phyloP scores from a whole-genome alignment of 1,140 invertebrate genomes.

The Drosophila asahinai region DNA sequence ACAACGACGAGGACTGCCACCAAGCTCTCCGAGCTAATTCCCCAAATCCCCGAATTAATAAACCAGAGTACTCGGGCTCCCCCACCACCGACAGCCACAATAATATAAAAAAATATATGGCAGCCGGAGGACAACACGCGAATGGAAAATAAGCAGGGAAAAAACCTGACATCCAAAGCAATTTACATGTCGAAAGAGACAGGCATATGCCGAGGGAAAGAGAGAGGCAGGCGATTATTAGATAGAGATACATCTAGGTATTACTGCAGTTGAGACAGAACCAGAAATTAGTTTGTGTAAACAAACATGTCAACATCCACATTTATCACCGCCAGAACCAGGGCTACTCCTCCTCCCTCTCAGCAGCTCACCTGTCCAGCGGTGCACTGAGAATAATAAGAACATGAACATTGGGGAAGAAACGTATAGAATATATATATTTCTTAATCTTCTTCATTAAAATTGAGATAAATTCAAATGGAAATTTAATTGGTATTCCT shows the following conservation, averaged over 20 bases:
- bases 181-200: slow-evolving; percentile 58
- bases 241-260: slow-evolving; percentile 45
- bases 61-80: slow-evolving; percentile 66
- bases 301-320: slow-evolving; percentile 76
- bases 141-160: slow-evolving; percentile 60
- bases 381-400: slow-evolving; percentile 5
- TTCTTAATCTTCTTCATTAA: neutral
- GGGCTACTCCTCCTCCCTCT: slow-evolving; percentile 31
- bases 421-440: too few relatives aligned
- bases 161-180: slow-evolving; percentile 44
- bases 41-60: slow-evolving; percentile 83
- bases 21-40: slow-evolving; percentile 72
- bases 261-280: slow-evolving; percentile 24
- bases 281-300: slow-evolving; percentile 75
- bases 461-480: too few relatives aligned
- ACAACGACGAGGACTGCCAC: slow-evolving; percentile 31
- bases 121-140: slow-evolving; percentile 40
- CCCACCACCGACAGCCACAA: slow-evolving; percentile 24
- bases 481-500: too few relatives aligned
- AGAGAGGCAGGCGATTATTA: slow-evolving; percentile 35
- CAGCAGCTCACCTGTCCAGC: slow-evolving; percentile 40
- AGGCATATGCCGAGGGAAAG: slow-evolving; percentile 11
- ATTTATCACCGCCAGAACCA: slow-evolving; percentile 34
- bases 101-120: slow-evolving; percentile 13
- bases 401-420: too few relatives aligned